These are phyloP conservation scores for Molossus alvarezi DNA, from an alignment of 2,797 vertebrate genomes.

Conservation along the genomic window DNA sequence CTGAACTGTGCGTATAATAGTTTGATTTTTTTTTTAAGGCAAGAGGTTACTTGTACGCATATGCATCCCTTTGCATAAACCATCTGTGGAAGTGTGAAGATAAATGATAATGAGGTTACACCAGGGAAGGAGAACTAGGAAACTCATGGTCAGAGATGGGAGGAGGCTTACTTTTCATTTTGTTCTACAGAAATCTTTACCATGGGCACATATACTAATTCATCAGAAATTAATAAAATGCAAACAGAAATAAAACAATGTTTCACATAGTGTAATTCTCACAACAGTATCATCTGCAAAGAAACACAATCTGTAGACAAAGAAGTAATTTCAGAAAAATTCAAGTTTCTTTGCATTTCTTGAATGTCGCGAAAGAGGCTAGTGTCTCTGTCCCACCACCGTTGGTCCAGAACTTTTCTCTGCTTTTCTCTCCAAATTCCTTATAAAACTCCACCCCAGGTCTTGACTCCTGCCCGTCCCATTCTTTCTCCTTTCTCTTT, in stretches of 20 bases:
- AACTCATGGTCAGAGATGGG: neutral
- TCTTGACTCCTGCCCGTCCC: neutral
- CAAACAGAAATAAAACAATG: constrained; percentile 47
- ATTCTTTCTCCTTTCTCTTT: neutral
- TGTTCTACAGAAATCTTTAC: constrained; percentile 24
- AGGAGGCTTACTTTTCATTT: neutral
- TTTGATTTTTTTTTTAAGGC: neutral
- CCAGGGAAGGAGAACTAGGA: neutral
- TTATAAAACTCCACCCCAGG: neutral
- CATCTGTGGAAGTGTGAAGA: neutral
- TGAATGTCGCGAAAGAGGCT: neutral
- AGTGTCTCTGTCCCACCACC: neutral
- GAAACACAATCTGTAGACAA: neutral
- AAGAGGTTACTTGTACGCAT: neutral
- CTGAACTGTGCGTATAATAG: neutral
- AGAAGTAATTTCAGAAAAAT: constrained; percentile 20
- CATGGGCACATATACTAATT: neutral
- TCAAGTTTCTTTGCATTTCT: neutral
- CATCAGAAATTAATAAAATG: constrained; percentile 63
- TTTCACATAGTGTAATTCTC: neutral
- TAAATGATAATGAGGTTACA: neutral
- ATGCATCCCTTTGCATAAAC: neutral
- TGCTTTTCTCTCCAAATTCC: neutral
- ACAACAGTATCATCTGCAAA: neutral
- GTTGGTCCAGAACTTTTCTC: neutral